Percentiles rank a stretch among this genome's conserved stretches.
These are phyloP conservation scores for Shinisaurus crocodilurus DNA, from an alignment of 2,113 vertebrate genomes.

Conservation along the genomic window DNA sequence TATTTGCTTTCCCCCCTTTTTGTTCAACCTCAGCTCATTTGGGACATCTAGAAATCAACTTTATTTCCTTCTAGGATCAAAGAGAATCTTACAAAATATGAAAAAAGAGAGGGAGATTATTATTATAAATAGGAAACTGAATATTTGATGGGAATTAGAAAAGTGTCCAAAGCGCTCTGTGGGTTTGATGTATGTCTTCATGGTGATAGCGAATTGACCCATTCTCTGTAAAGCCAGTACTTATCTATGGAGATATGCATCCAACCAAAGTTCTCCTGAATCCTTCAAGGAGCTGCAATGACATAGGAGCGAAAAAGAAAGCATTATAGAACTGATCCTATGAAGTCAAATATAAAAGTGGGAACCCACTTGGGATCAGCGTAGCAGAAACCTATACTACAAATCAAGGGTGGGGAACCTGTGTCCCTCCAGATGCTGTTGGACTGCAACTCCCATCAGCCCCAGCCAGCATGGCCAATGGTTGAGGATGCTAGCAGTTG, in stretches of 20 bases:
- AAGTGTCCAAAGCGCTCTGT: neutral
- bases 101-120: neutral
- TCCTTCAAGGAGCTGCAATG: slow-evolving; percentile 73
- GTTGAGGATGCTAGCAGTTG: too few species aligned
- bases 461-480: too few species aligned
- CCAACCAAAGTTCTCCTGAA: slow-evolving; percentile 78
- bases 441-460: neutral
- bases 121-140: neutral
- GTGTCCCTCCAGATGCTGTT: too few species aligned
- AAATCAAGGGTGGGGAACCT: neutral
- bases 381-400: neutral
- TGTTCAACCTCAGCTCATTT: neutral
- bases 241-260: slow-evolving; percentile 79
- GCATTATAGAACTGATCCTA: neutral
- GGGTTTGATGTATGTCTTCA: neutral
- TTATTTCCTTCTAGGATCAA: neutral
- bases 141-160: neutral
- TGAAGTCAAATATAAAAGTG: neutral
- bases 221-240: neutral
- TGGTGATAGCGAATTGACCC: neutral
- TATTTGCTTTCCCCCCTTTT: neutral
- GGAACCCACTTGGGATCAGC: neutral
- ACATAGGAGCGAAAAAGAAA: neutral
- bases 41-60: neutral
- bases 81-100: neutral